Evolutionary conservation across 2,113 vertebrate species (phyloP).

Genomic region (Thunnus thynnus): DNA sequence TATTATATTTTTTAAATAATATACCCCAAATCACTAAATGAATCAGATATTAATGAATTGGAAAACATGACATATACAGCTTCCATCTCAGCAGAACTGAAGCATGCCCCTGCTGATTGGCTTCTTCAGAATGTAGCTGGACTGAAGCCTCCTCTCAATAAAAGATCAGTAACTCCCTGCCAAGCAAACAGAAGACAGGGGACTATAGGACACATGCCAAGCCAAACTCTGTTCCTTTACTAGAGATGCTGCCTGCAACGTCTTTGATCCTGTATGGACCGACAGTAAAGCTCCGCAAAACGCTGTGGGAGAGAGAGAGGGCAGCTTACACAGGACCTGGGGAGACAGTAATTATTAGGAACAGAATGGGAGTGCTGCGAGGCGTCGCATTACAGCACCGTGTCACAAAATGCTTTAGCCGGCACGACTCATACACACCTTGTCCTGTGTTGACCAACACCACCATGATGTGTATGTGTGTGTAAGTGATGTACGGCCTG

Average conservation of each 20-base stretch:
- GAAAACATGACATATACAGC: conserved; percentile 21
- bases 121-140: conserved; percentile 20
- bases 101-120: conserved; percentile 9
- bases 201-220: conserved; percentile 39
- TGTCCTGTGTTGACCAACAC: conserved; percentile 33
- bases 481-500: not conserved
- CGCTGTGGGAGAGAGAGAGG: conserved; percentile 25
- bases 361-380: conserved; percentile 59
- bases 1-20: not conserved
- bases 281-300: conserved; percentile 49
- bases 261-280: conserved; percentile 56
- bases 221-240: conserved; percentile 37
- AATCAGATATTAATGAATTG: conserved; percentile 19
- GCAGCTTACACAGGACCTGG: conserved; percentile 42
- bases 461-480: not conserved
- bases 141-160: conserved; percentile 46
- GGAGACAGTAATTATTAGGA: conserved; percentile 71
- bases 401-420: conserved; percentile 63
- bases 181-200: conserved; percentile 8
- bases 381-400: conserved; percentile 45
- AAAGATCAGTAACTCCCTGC: conserved; percentile 62
- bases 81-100: not conserved
- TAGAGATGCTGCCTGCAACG: conserved; percentile 23
- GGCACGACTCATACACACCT: conserved; percentile 37
- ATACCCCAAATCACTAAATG: not conserved